Conservation (phyloP, 2,888 invertebrate species). For the Disparrhopalites patrizii region DNA sequence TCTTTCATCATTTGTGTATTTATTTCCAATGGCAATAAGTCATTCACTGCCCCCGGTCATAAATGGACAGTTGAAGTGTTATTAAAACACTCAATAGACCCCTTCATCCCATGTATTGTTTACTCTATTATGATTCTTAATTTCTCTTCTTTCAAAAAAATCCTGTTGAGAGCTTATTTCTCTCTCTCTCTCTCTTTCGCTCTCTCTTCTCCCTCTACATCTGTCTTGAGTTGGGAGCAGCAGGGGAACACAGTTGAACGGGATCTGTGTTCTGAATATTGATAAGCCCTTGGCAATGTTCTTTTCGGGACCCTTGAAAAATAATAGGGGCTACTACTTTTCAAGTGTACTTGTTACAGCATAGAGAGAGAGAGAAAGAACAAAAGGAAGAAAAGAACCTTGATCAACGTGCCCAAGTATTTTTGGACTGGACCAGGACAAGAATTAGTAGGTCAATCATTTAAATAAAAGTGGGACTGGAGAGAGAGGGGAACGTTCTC, state of each 20-base stretch:
- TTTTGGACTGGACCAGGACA: slow-evolving; percentile 32
- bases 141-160: too few relatives aligned
- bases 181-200: slow-evolving; percentile 1
- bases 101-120: not conserved
- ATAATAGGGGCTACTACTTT: not conserved
- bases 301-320: not conserved
- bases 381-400: slow-evolving; percentile 30
- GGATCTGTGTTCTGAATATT: slow-evolving; percentile 17
- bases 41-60: too few relatives aligned
- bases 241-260: not conserved
- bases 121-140: too few relatives aligned
- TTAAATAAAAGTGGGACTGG: slow-evolving; percentile 40
- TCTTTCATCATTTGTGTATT: too few relatives aligned
- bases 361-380: too few relatives aligned
- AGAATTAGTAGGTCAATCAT: slow-evolving; percentile 47
- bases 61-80: too few relatives aligned
- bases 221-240: not conserved
- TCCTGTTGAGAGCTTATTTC: slow-evolving; percentile 16
- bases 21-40: too few relatives aligned
- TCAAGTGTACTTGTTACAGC: slow-evolving; percentile 15
- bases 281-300: slow-evolving; percentile 1
- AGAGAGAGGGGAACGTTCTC: too few relatives aligned
- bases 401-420: slow-evolving; percentile 12
- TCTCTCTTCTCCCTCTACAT: slow-evolving; percentile 9
- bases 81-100: not conserved